Percentiles rank a stretch among this genome's conserved stretches.
phyloP scores from a whole-genome alignment of 2,113 vertebrate species.

The Triplophysa dalaica region DNA sequence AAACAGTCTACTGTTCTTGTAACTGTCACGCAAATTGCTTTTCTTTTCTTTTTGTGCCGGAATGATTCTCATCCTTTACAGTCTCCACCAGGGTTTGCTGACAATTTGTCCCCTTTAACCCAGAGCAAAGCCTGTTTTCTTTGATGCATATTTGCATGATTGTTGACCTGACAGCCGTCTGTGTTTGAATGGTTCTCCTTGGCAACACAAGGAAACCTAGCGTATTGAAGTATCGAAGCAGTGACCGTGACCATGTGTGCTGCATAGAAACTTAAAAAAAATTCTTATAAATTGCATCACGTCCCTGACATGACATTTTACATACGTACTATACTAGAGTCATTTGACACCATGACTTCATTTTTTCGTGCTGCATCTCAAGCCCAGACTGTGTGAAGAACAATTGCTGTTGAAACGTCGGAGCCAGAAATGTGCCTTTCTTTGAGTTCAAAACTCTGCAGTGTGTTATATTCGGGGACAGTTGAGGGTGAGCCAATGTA shows the following conservation, averaged over 20 bases:
- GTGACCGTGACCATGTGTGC: constrained; percentile 12
- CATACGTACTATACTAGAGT: not conserved
- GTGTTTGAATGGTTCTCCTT: constrained; percentile 30
- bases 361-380: constrained; percentile 39
- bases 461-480: not conserved
- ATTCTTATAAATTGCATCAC: constrained; percentile 65
- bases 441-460: constrained; percentile 6
- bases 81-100: constrained; percentile 21
- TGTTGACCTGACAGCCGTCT: constrained; percentile 44
- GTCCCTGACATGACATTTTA: constrained; percentile 15
- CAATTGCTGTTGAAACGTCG: not conserved
- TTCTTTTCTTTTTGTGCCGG: constrained; percentile 49
- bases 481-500: not conserved
- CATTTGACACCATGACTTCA: constrained; percentile 41
- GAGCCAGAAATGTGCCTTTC: not conserved
- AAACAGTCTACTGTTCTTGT: constrained; percentile 41
- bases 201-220: constrained; percentile 38
- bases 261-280: constrained; percentile 7
- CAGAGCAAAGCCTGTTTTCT: constrained; percentile 62
- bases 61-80: constrained; percentile 45
- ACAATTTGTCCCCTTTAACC: constrained; percentile 53
- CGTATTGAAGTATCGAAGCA: constrained; percentile 43
- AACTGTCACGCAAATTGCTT: constrained; percentile 65
- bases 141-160: constrained; percentile 53
- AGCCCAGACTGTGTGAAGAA: not conserved